phyloP scores from a whole-genome alignment of 2,888 invertebrate genomes.

The Strigamia crassipes region DNA sequence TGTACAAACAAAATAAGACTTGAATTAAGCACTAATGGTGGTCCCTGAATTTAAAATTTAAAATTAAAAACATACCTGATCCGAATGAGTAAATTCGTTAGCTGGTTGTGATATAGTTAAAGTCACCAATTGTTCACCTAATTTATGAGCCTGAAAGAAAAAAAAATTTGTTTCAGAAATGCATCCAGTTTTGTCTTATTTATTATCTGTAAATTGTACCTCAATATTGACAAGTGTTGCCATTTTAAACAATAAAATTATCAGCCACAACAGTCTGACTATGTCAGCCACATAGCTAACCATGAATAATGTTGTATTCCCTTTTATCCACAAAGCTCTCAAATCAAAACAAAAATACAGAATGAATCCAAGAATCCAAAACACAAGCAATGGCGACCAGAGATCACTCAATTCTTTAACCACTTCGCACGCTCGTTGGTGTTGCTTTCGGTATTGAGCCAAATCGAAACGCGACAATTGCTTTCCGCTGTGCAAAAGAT shows the following conservation, averaged over 20 bases:
- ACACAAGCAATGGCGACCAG: not conserved
- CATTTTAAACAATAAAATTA: not conserved
- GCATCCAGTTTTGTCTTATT: too few species aligned
- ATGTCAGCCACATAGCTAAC: not conserved
- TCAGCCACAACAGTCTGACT: not conserved
- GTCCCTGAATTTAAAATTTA: too few species aligned
- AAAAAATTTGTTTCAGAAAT: too few species aligned
- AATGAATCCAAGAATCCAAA: constrained; percentile 8
- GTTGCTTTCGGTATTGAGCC: not conserved
- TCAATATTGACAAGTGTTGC: not conserved
- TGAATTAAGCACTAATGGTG: too few species aligned
- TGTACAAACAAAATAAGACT: not conserved
- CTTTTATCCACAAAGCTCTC: not conserved
- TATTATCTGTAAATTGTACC: not conserved
- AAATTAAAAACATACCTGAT: not conserved
- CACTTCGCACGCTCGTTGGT: not conserved
- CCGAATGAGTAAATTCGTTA: not conserved
- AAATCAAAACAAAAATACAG: not conserved
- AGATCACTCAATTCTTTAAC: not conserved
- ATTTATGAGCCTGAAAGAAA: constrained; percentile 16
- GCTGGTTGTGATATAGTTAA: not conserved
- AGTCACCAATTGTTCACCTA: not conserved
- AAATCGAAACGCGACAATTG: not conserved
- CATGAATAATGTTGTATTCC: not conserved
- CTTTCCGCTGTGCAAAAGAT: not conserved